Evolutionary conservation across 2,113 vertebrate species (phyloP), one percentile per base, ranked within the genome.

Genomic region (Neotragus moschatus): DNA sequence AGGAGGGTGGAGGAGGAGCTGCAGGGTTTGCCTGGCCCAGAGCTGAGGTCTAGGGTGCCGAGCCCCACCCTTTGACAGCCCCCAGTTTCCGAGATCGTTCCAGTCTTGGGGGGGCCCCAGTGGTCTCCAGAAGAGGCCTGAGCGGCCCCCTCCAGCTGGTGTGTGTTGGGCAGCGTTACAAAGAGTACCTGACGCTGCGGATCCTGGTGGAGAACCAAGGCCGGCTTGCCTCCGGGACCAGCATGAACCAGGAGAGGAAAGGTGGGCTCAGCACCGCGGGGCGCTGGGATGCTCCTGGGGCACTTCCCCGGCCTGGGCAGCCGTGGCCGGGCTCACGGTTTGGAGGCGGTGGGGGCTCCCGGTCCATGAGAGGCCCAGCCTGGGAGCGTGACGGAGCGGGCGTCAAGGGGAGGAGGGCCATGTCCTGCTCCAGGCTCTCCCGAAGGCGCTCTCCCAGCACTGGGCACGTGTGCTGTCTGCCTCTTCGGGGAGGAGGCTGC

Each of bases 201-300:
- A 98, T 99, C 47, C 90, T 99, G 97, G 99, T 99, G 16, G 99
- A 99, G 97, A 99, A 99, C 98, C 99, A 99, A 1, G 99, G 99
- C 15, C 98, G 99, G 1, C 99, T 99, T 45, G 99, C 99, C 95
- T 99, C 97, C 2, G 99, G 99, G 56, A 88, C 93, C 61, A 91
- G 98, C 6, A 97, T 99, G 82, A 99, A 99, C 56, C 98, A 99
- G 15, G 99, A 99, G 96, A 99, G 98, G 93, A 99, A 99, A 99
- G 99, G 99, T 99, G 88, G 89, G 84, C 58, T 7, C 47, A 11
- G 30, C 61, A 12, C 36, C 7, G 8, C 2, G 11, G 43, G 56
- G 12, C 1, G 25, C 5, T n/a, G 6, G n/a, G 66, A 10, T 0
- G 2, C 30, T 60, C 15, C 61, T n/a, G 30, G 61, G 80, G 53